Base-by-base conservation (phyloP, 2,797 vertebrate species). In the Kryptolebias ocellatus region DNA sequence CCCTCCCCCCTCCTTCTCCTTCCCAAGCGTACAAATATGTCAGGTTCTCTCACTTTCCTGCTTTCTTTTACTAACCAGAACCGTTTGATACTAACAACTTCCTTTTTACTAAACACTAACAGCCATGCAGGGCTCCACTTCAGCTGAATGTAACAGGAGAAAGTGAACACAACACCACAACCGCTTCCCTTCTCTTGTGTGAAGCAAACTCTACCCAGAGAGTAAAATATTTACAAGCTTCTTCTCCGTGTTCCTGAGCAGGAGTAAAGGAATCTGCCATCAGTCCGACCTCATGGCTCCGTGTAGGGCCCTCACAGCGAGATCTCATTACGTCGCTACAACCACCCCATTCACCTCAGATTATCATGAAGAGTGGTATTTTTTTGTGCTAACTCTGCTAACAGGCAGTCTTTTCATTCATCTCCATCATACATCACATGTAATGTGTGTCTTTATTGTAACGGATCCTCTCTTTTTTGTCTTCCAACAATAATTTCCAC, bases 171-270 rank as follows among this genome's bases (percentile, higher is more conserved):
- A 85, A 88, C 64, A 31, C 29, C 28, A 80, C 67, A 81, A 80
- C 75, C 58, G 64, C 60, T 60, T 58, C 53, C 27, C 67, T 60
- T 74, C 67, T 64, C 54, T 67, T 49, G 59, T 58, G 31, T 66
- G 18, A 47, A 61, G 29, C 63, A 34, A 24, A 76, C 64, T 63
- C 16, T 64, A 58, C 51, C 74, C 68, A 64, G 57, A 70, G 67
- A 52, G 74, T 92, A 84, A 89, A 92, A 87, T 90, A 90, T 92
- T 90, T 77, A 92, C 84, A n/a, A 81, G 71, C 29, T 24, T 70
- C 58, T 77, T 80, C 59, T 69, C 37, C 17, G 0, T 51, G 53
- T 60, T 81, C 72, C 81, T 52, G 78, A 80, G 74, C 83, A 55
- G 24, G 44, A 64, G 64, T 70, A 58, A 60, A 56, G 45, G 42